Percentiles rank a stretch among this genome's conserved stretches.
Evolutionary conservation across 2,797 vertebrate genomes (phyloP).

Genomic region (Eleutherodactylus coqui): DNA sequence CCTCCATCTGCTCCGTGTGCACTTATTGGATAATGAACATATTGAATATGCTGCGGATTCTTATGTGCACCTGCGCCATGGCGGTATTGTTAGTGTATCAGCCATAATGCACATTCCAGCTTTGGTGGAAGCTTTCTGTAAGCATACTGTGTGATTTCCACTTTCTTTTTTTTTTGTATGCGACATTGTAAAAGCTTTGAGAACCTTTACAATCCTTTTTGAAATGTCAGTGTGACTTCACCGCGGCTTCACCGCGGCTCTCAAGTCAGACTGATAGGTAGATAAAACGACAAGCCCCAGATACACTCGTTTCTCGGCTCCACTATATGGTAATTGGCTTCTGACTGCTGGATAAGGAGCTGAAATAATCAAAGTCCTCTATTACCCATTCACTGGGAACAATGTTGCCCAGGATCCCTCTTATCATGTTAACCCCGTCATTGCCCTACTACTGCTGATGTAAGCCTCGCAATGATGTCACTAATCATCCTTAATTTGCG

Average conservation of each 20-base stretch:
- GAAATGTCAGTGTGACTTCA: constrained; percentile 60
- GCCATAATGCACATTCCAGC: background rate
- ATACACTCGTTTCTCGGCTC: constrained; percentile 35
- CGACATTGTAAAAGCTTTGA: constrained; percentile 18
- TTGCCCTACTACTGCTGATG: background rate
- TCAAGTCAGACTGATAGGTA: constrained; percentile 49
- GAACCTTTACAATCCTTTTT: constrained; percentile 47
- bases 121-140: constrained; percentile 5
- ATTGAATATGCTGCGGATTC: constrained; percentile 3
- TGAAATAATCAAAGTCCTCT: constrained; percentile 50
- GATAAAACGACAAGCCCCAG: constrained; percentile 52
- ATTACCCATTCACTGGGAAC: constrained; percentile 53
- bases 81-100: background rate
- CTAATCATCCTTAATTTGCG: background rate
- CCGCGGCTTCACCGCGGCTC: constrained; percentile 29
- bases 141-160: constrained; percentile 25
- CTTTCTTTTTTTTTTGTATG: background rate
- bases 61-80: background rate
- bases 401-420: constrained; percentile 31
- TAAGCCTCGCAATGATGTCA: background rate
- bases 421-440: constrained; percentile 35
- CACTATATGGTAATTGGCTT: constrained; percentile 59
- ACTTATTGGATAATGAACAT: constrained; percentile 26
- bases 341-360: constrained; percentile 54
- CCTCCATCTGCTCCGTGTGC: background rate